Conservation (phyloP, 2,113 vertebrate genomes). For the Cynocephalus volans region DNA sequence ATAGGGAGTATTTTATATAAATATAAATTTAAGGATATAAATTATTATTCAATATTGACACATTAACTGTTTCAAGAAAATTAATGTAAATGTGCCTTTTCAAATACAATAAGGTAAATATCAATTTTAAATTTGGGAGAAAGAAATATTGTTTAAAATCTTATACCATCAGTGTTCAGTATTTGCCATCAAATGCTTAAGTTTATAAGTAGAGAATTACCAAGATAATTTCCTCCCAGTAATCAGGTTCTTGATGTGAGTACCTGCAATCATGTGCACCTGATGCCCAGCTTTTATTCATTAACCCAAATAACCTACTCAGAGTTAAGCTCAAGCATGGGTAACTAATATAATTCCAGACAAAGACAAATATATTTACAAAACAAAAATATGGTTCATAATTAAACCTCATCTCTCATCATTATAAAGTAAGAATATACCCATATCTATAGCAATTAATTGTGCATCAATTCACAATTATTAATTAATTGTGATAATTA, state of each 20-base stretch:
- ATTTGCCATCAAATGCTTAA: background rate
- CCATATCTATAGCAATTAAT: background rate
- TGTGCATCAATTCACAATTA: background rate
- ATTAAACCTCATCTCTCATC: background rate
- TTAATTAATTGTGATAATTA: background rate
- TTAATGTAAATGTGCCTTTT: background rate
- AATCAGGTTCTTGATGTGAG: background rate
- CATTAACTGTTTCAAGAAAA: conserved; percentile 1
- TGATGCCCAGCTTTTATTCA: background rate
- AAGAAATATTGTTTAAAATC: background rate
- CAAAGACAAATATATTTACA: background rate
- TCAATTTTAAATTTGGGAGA: conserved; percentile 20
- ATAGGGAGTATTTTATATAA: background rate
- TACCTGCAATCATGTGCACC: background rate
- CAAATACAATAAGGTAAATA: background rate
- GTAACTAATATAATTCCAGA: background rate
- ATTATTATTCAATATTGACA: background rate
- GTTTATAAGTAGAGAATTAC: background rate
- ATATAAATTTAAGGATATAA: background rate
- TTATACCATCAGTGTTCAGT: background rate
- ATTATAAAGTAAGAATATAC: background rate
- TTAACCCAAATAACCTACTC: background rate
- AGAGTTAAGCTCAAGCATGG: background rate
- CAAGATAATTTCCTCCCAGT: background rate
- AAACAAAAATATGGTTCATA: background rate